These are phyloP conservation scores for Silurus aristotelis DNA, from an alignment of 2,797 vertebrate genomes.

Conservation along the genomic window DNA sequence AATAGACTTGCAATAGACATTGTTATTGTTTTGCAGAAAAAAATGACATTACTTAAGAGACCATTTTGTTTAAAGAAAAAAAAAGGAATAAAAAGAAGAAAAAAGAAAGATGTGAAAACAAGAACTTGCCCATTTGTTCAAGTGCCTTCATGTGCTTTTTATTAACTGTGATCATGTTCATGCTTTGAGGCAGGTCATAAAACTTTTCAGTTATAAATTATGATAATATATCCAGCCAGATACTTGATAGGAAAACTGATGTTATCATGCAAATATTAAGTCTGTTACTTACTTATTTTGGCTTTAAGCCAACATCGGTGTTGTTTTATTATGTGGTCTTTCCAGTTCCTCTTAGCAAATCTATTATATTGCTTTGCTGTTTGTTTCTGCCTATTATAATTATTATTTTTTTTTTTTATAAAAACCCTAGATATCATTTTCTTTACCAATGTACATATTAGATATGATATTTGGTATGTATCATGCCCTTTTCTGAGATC, in stretches of 20 bases:
- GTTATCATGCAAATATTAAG: background rate
- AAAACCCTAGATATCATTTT: background rate
- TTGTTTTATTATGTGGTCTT: background rate
- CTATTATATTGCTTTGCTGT: too few species aligned
- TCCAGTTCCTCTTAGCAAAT: background rate
- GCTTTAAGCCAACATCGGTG: background rate
- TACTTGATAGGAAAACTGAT: too few species aligned
- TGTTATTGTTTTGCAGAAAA: background rate
- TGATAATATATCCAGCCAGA: background rate
- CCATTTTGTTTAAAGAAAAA: background rate
- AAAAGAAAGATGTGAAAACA: too few species aligned
- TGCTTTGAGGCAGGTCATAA: background rate
- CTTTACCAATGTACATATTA: background rate
- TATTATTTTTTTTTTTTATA: too few species aligned
- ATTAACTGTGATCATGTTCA: background rate
- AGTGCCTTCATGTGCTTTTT: background rate
- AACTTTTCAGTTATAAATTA: background rate
- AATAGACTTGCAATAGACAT: background rate
- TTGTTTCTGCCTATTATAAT: too few species aligned
- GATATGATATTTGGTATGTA: background rate
- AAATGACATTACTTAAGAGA: background rate
- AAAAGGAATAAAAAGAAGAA: too few species aligned
- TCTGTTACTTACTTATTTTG: too few species aligned
- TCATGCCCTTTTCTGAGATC: too few species aligned
- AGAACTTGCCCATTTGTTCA: background rate